Evolutionary conservation across 2,888 invertebrate genomes (phyloP).

Genomic region (Drosophila pseudotalamancana): DNA sequence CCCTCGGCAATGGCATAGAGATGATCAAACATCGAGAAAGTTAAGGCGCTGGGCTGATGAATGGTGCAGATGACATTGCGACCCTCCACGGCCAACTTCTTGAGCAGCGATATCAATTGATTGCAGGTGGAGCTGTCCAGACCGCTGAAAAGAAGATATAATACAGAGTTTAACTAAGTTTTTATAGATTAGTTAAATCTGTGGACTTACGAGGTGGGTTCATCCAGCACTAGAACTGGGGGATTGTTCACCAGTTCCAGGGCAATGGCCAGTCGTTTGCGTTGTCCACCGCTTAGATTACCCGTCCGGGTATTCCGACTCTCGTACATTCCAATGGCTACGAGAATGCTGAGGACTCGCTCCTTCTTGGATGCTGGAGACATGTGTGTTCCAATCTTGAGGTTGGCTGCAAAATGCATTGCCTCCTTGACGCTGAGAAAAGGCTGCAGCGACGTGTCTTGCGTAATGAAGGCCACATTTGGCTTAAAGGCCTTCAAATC

Average conservation of each 20-base stretch:
- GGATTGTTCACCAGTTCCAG: conserved; percentile 96
- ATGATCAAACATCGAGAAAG: conserved; percentile 95
- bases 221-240: conserved; percentile 96
- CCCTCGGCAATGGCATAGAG: conserved; percentile 93
- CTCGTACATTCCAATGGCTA: conserved; percentile 89
- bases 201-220: conserved; percentile 92
- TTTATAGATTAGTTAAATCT: not conserved
- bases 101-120: conserved; percentile 92
- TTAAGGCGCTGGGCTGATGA: conserved; percentile 94
- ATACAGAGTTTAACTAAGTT: not conserved
- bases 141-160: conserved; percentile 86
- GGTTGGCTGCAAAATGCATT: conserved; percentile 93
- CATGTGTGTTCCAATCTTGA: conserved; percentile 91
- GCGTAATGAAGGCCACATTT: conserved; percentile 95
- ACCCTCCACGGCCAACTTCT: conserved; percentile 92
- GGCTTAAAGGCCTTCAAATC: conserved; percentile 89
- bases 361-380: conserved; percentile 87
- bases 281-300: conserved; percentile 94
- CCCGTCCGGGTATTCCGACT: conserved; percentile 88
- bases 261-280: conserved; percentile 95
- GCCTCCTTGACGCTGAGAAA: conserved; percentile 93
- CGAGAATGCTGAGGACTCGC: conserved; percentile 91
- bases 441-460: conserved; percentile 92
- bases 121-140: conserved; percentile 92
- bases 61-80: conserved; percentile 94